phyloP scores from a whole-genome alignment of 2,797 vertebrate species.

The Sebastes oblongus region DNA sequence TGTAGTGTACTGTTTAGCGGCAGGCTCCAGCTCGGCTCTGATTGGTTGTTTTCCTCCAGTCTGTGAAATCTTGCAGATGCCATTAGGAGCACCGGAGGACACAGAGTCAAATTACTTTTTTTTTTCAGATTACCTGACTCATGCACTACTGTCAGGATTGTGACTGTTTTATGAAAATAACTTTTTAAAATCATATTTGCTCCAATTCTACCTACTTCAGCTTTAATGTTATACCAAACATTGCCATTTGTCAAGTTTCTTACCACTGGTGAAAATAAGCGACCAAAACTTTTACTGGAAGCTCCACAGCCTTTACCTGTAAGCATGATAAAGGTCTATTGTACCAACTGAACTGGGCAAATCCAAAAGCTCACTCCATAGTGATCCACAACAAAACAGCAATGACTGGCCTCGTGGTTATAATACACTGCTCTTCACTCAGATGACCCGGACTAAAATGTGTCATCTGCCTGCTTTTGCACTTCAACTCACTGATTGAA shows the following conservation, averaged over 20 bases:
- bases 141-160: too few species aligned
- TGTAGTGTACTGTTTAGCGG: too few species aligned
- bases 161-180: too few species aligned
- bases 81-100: too few species aligned
- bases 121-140: too few species aligned
- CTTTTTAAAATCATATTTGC: too few species aligned
- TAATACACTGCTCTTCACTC: slow-evolving; percentile 16
- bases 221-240: not conserved
- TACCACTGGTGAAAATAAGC: not conserved
- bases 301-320: not conserved
- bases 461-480: slow-evolving; percentile 7
- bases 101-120: too few species aligned
- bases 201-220: too few species aligned
- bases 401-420: not conserved
- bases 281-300: not conserved
- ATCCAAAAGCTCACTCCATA: not conserved
- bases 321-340: not conserved
- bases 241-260: not conserved
- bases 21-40: too few species aligned
- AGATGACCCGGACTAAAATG: slow-evolving; percentile 28
- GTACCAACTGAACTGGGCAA: not conserved
- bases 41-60: too few species aligned
- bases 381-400: slow-evolving; percentile 22
- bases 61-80: too few species aligned
- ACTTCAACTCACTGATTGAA: slow-evolving; percentile 27